Base-by-base conservation (phyloP, 2,113 vertebrate species). In the Callaeas wilsoni region DNA sequence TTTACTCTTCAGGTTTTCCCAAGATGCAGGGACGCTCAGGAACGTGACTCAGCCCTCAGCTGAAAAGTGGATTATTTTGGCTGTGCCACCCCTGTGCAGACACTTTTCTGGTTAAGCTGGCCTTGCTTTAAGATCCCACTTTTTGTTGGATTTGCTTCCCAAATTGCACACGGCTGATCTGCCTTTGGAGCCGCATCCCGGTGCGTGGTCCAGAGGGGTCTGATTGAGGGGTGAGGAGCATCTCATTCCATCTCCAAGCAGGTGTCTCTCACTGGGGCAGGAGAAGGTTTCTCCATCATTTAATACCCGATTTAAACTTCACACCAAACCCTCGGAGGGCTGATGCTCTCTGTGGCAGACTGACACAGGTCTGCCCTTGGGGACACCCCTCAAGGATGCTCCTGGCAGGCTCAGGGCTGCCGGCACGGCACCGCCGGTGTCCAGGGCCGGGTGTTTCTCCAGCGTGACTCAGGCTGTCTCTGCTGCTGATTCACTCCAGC, bases 401-500 rank as follows among this genome's bases (percentile, higher is more conserved):
- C 46, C 65, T 1, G 9, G 57, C 56, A 46, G 82, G 47, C 94
- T 77, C 59, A 2, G 87, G 50, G 64, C 62, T 82, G 76, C 56
- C 1, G 6, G 60, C 42, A 14, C 6, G 4, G 64, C 55, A 6
- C 12, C 0, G 12, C 47, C 0, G 3, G 29, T 59, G 53, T 5
- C 73, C 35, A 2, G 57, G 82, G 37, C 59, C 1, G 56, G 50
- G 11, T 78, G 74, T 32, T 76, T 33, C 81, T 84, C 84, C 13
- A 25, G 93, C 33, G 84, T 97, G 96, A 97, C 94, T 95, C 94
- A 95, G 93, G 71, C 84, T 87, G 77, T 46, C 62, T 91, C 47
- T 65, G 89, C 93, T 96, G 95, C 94, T 97, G 95, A 96, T 95
- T 97, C 96, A 96, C 91, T 91, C 94, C 89, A n/a, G 89, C 84